Conservation (phyloP, 1,140 invertebrate species). For the Aphelenchoides avenae region DNA sequence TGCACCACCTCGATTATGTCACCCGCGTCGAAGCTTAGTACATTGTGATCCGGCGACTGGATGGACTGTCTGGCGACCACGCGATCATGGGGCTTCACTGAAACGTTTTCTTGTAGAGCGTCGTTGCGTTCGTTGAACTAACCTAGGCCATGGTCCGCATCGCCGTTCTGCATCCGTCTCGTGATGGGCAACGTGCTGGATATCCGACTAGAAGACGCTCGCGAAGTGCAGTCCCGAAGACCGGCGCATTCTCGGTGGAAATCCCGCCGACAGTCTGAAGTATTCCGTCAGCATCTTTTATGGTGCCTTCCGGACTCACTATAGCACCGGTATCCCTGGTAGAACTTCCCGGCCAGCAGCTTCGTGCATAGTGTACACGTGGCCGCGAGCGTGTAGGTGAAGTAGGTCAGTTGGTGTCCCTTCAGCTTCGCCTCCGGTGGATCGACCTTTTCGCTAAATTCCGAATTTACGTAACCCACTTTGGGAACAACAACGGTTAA, state of each 20-base stretch:
- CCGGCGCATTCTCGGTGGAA: constrained; percentile 30
- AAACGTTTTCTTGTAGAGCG: too few relatives aligned
- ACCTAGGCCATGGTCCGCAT: too few relatives aligned
- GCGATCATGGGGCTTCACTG: constrained; percentile 41
- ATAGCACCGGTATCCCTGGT: constrained; percentile 63
- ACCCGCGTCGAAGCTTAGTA: constrained; percentile 50
- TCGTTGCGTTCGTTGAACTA: too few relatives aligned
- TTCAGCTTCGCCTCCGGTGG: constrained; percentile 17
- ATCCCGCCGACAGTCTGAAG: constrained; percentile 36
- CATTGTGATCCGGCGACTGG: constrained; percentile 38
- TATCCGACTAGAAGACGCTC: too few relatives aligned
- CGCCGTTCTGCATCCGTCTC: too few relatives aligned
- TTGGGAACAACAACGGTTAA: too few relatives aligned
- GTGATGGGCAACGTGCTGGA: too few relatives aligned
- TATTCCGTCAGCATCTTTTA: neutral
- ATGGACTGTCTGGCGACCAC: constrained; percentile 48
- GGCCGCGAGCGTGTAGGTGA: constrained; percentile 57
- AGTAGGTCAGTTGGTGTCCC: constrained; percentile 29
- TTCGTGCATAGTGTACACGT: constrained; percentile 78
- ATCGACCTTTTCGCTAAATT: constrained; percentile 30
- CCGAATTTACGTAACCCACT: too few relatives aligned
- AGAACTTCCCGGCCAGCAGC: constrained; percentile 82
- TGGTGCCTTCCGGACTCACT: constrained; percentile 44
- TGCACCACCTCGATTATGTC: constrained; percentile 57
- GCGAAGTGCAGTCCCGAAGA: neutral